These are phyloP conservation scores for Sarcoramphus papa DNA, from an alignment of 2,797 vertebrate genomes.

Conservation along the genomic window DNA sequence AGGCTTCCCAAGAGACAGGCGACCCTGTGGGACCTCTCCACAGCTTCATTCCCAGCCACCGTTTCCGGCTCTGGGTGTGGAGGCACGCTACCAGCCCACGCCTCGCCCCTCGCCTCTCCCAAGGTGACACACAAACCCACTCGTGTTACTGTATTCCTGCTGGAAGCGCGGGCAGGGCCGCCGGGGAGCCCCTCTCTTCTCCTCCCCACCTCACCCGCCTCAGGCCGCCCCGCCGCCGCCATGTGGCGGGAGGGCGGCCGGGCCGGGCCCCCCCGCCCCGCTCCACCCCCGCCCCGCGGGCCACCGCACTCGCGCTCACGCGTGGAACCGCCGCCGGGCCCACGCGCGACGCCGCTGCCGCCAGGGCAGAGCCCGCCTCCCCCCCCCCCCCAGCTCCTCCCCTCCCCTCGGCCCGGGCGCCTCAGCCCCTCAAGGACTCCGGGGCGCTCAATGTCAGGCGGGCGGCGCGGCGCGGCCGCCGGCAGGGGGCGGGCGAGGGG, in stretches of 20 bases:
- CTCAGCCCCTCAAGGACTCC: constrained; percentile 35
- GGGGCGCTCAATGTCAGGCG: constrained; percentile 52
- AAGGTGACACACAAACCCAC: not conserved
- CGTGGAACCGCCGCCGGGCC: too few relatives aligned
- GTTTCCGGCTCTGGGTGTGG: not conserved
- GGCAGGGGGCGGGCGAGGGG: not conserved
- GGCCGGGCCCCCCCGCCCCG: too few relatives aligned
- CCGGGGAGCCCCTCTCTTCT: accelerated
- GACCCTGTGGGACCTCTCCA: too few relatives aligned
- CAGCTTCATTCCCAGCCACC: not conserved
- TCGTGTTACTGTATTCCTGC: accelerated
- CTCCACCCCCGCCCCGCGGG: too few relatives aligned
- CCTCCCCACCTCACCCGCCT: too few relatives aligned
- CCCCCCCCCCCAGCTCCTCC: not conserved
- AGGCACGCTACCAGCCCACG: too few relatives aligned
- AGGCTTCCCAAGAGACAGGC: too few relatives aligned
- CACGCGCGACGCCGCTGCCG: too few relatives aligned
- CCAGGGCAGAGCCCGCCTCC: not conserved
- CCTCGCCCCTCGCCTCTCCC: not conserved
- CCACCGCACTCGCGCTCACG: too few relatives aligned
- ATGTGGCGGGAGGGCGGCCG: not conserved
- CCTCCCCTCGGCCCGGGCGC: not conserved
- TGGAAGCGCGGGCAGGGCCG: too few relatives aligned
- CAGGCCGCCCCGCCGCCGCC: not conserved
- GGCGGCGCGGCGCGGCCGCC: not conserved